Evolutionary conservation across 2,113 vertebrate species (phyloP).

Genomic region (Mustela nigripes): DNA sequence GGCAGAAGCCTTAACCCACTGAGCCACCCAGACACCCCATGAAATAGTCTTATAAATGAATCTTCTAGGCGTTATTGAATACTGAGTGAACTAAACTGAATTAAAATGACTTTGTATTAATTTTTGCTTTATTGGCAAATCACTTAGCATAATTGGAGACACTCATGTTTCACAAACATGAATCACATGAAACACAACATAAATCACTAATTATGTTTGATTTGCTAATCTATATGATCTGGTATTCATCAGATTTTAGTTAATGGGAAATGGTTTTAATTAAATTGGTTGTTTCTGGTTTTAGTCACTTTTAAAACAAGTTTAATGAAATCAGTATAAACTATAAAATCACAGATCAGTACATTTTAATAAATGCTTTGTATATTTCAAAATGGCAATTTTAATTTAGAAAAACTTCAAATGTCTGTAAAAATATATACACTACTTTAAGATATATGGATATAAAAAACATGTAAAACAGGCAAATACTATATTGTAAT

Average conservation of each 20-base stretch:
- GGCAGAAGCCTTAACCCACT: too few species aligned
- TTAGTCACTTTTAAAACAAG: constrained; percentile 28
- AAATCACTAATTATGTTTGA: neutral
- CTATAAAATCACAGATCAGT: neutral
- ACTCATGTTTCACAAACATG: neutral
- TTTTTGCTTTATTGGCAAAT: neutral
- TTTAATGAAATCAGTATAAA: neutral
- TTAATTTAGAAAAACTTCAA: neutral
- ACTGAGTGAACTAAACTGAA: neutral
- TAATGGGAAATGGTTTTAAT: neutral
- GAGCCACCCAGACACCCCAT: too few species aligned
- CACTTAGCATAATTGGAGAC: neutral
- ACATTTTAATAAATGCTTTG: neutral
- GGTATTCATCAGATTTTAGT: neutral
- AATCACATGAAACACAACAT: too few species aligned
- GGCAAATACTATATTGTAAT: neutral
- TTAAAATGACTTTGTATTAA: neutral
- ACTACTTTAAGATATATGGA: neutral
- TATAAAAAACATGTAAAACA: neutral
- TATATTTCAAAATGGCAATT: neutral
- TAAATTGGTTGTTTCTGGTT: neutral
- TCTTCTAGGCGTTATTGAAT: neutral
- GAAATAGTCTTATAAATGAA: neutral
- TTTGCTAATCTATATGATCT: neutral
- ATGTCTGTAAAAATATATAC: neutral